Conservation (phyloP, 1,140 invertebrate genomes). For the Drosophila busckii region DNA sequence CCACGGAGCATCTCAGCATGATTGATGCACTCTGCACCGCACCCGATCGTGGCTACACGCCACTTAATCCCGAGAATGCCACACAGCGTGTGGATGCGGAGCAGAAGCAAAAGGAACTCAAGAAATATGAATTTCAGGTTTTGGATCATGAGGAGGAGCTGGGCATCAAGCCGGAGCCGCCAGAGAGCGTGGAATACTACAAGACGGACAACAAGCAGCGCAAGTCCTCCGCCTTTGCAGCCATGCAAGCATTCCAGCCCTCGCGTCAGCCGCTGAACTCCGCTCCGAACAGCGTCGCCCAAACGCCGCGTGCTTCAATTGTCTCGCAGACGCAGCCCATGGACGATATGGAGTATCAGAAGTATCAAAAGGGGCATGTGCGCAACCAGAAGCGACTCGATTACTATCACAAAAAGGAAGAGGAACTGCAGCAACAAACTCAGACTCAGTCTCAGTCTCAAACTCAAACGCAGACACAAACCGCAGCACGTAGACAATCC, state of each 20-base stretch:
- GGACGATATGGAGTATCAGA: conserved; percentile 65
- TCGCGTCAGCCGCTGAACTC: conserved; percentile 58
- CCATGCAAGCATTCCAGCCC: conserved; percentile 78
- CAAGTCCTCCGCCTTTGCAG: conserved; percentile 71
- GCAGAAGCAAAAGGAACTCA: conserved; percentile 57
- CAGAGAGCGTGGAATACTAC: conserved; percentile 52
- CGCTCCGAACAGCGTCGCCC: conserved; percentile 21
- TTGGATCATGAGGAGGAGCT: conserved; percentile 65
- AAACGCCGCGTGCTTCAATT: conserved; percentile 58
- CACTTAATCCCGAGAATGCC: conserved; percentile 68
- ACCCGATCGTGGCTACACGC: conserved; percentile 73
- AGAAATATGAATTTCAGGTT: conserved; percentile 74
- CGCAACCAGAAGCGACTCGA: conserved; percentile 69
- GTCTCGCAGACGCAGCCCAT: conserved; percentile 34
- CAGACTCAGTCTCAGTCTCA: conserved; percentile 22
- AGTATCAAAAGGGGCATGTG: conserved; percentile 65
- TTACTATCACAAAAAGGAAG: conserved; percentile 71
- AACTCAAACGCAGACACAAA: conserved; percentile 24
- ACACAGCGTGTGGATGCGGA: conserved; percentile 53
- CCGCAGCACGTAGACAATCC: too few relatives aligned
- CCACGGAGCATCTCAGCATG: conserved; percentile 77
- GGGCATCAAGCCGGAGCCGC: conserved; percentile 47
- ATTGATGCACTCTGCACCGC: conserved; percentile 80
- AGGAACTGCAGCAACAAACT: conserved; percentile 46
- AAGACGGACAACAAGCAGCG: conserved; percentile 41